Evolutionary conservation across 2,888 invertebrate species (phyloP).

Genomic region (Ophion obscuratus): DNA sequence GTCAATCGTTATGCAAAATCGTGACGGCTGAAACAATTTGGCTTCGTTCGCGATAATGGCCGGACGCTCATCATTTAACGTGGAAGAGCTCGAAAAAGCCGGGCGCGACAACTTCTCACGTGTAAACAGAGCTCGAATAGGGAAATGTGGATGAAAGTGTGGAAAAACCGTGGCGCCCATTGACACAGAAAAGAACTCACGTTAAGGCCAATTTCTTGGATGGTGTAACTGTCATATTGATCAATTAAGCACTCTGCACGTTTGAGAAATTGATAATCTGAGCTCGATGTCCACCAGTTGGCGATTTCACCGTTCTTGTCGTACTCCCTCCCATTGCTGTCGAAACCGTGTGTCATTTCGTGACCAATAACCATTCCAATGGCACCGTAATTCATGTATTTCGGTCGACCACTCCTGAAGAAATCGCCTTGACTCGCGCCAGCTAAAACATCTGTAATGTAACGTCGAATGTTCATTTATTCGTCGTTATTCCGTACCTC

Average conservation of each 20-base stretch:
- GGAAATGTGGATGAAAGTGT: neutral
- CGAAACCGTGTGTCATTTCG: constrained; percentile 97
- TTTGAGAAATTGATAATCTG: constrained; percentile 92
- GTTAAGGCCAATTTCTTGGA: constrained; percentile 90
- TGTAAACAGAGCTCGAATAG: neutral
- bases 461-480: neutral
- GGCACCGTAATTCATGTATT: constrained; percentile 84
- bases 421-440: constrained; percentile 95
- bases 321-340: constrained; percentile 87
- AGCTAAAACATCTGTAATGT: constrained; percentile 87
- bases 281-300: constrained; percentile 96
- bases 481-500: neutral
- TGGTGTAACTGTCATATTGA: constrained; percentile 96
- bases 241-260: constrained; percentile 96
- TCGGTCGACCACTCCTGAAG: constrained; percentile 89
- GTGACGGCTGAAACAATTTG: too few species aligned
- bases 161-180: neutral
- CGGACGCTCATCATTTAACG: too few species aligned
- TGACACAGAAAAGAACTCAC: constrained; percentile 84
- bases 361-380: constrained; percentile 97
- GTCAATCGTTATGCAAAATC: too few species aligned
- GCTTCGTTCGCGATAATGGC: too few species aligned
- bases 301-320: constrained; percentile 95
- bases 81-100: too few species aligned
- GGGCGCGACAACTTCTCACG: neutral